Conservation (phyloP, 2,888 invertebrate genomes). For the Buathra laborator region DNA sequence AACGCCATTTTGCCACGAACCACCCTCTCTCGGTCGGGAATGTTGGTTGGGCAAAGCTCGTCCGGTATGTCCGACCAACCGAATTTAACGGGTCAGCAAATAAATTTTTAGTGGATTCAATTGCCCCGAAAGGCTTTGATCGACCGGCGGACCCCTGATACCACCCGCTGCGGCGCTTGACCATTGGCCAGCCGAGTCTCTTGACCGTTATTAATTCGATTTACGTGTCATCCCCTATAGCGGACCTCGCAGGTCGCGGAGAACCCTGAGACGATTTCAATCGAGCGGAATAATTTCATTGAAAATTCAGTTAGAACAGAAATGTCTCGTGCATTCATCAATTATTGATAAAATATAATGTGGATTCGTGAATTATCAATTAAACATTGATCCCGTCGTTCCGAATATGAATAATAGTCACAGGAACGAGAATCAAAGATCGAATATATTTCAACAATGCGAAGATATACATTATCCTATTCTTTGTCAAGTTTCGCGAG, state of each 20-base stretch:
- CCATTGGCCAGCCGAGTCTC: slow-evolving; percentile 81
- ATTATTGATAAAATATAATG: too few relatives aligned
- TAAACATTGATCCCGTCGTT: too few relatives aligned
- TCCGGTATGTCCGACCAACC: not conserved
- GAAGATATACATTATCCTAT: not conserved
- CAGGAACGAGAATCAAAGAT: not conserved
- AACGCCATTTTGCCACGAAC: slow-evolving; percentile 80
- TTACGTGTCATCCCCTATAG: slow-evolving; percentile 53
- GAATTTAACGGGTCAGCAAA: slow-evolving; percentile 20
- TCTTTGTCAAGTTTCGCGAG: not conserved
- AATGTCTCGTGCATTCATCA: too few relatives aligned
- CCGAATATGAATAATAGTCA: too few relatives aligned
- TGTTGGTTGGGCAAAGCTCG: slow-evolving; percentile 37
- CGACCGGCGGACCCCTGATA: slow-evolving; percentile 67
- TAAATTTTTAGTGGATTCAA: slow-evolving; percentile 73
- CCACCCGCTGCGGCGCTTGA: slow-evolving; percentile 81
- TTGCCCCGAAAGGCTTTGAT: slow-evolving; percentile 75
- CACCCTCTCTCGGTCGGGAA: slow-evolving; percentile 56
- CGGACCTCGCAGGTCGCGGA: not conserved
- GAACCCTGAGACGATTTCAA: slow-evolving; percentile 44
- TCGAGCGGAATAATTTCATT: slow-evolving; percentile 60
- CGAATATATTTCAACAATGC: not conserved
- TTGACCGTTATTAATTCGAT: slow-evolving; percentile 83
- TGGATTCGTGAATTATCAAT: too few relatives aligned
- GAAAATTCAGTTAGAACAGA: not conserved